Evolutionary conservation across 30 jellyfish, hydroid and myxozoan species (phyloP).

Genomic region (Cassiopea andromeda): DNA sequence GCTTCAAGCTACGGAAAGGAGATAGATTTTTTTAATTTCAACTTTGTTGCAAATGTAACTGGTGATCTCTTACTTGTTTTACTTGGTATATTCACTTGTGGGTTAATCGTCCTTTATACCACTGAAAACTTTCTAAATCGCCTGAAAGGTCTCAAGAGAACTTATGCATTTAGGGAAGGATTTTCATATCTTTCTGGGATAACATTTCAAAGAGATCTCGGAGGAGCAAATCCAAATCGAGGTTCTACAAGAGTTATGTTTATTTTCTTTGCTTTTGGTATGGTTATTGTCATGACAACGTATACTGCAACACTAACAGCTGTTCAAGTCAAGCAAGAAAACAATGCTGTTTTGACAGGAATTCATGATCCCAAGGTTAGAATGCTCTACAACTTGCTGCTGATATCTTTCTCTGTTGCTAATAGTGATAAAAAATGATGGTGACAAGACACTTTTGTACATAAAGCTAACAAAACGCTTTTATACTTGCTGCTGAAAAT

Average conservation of each 20-base stretch:
- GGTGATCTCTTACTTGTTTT: conserved; percentile 32
- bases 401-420: too few species aligned
- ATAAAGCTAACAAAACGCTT: too few species aligned
- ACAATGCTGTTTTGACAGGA: conserved; percentile 46
- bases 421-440: too few species aligned
- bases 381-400: too few species aligned
- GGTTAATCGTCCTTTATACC: conserved; percentile 18
- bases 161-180: conserved; percentile 55
- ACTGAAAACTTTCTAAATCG: conserved; percentile 14
- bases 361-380: conserved; percentile 74
- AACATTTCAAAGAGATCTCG: conserved; percentile 82
- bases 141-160: neutral
- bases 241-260: conserved; percentile 70
- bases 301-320: conserved; percentile 89
- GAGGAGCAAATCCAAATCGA: conserved; percentile 74
- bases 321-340: conserved; percentile 41
- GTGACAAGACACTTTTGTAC: too few species aligned
- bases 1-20: neutral
- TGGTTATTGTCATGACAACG: conserved; percentile 83
- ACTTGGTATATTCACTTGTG: conserved; percentile 1
- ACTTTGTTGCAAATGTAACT: conserved; percentile 34
- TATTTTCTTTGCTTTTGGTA: conserved; percentile 72
- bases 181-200: conserved; percentile 71
- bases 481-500: too few species aligned
- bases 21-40: conserved; percentile 60